These are phyloP conservation scores for Spongilla lacustris DNA, from an alignment of 37 sponge, comb jelly and placozoan species.

Conservation along the genomic window DNA sequence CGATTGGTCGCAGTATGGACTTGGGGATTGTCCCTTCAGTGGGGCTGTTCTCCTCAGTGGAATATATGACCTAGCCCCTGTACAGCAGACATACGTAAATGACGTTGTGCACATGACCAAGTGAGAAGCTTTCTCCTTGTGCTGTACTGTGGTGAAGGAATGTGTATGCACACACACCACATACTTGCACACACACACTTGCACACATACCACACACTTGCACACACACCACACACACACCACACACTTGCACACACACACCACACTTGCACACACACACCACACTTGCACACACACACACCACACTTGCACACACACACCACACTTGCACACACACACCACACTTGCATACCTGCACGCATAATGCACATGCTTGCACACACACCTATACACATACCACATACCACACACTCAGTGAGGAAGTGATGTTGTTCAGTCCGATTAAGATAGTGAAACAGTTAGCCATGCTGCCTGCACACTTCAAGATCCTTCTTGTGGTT, in stretches of 20 bases:
- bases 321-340: too few relatives aligned
- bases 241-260: background rate
- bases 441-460: background rate
- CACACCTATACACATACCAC: background rate
- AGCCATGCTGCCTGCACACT: background rate
- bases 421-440: slow-evolving; percentile 52
- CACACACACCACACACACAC: background rate
- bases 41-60: slow-evolving; percentile 41
- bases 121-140: background rate
- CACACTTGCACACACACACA: background rate
- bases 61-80: slow-evolving; percentile 15
- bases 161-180: background rate
- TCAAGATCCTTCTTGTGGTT: slow-evolving; percentile 21
- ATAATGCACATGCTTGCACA: background rate
- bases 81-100: slow-evolving; percentile 18
- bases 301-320: background rate
- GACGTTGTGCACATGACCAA: slow-evolving; percentile 10
- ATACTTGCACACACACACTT: background rate
- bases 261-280: too few relatives aligned
- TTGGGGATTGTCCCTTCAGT: background rate
- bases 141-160: slow-evolving; percentile 4
- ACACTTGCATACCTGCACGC: too few relatives aligned
- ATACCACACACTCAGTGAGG: slow-evolving; percentile 31
- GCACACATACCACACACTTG: too few relatives aligned
- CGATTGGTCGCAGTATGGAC: slow-evolving; percentile 10